Base-by-base conservation (phyloP, 2,113 vertebrate genomes). In the Callionymus lyra region DNA sequence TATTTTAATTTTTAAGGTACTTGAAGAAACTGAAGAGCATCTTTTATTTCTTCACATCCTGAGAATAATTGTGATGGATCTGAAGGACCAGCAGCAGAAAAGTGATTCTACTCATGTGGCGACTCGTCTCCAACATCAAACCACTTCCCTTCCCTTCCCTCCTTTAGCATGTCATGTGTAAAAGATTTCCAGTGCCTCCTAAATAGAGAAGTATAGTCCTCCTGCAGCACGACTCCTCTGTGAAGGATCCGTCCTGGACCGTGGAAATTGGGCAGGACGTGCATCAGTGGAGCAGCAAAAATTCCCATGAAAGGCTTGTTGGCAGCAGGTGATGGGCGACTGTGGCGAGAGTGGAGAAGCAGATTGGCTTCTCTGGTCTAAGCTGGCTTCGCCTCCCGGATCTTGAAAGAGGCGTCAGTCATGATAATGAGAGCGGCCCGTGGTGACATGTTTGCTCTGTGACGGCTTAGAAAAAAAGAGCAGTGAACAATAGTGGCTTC, bases 271-370 rank as follows among this genome's bases (percentile, higher is more conserved):
- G 43, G 44, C 47, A 35, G 31, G 46, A 43, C 11, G 1, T 51
- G 66, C 64, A 35, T 49, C 74, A 74, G 37, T 47, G 61, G 53
- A 76, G 63, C 66, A 61, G 53, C 38, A 59, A 41, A 41, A 61
- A 71, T 68, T 56, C 64, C 37, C 36, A 36, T 60, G 54, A 66
- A 65, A 55, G 41, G 48, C 6, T 27, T 68, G 44, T 35, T 57
- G 66, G 69, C 65, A 58, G 68, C 65, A 68, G 63, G 58, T 49
- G 56, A 65, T 9, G 42, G 42, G 50, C 45, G 2, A 15, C 50
- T 14, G 42, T 57, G 66, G 64, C 11, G n/a, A 46, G 46, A 21
- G 44, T 6, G 56, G 38, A 50, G 62, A 10, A 1, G 12, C 43
- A 41, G 42, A 50, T 46, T 51, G 49, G 34, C 36, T 55, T n/a